These are phyloP conservation scores for Idaea straminata DNA, from an alignment of 2,888 invertebrate species.

Conservation along the genomic window DNA sequence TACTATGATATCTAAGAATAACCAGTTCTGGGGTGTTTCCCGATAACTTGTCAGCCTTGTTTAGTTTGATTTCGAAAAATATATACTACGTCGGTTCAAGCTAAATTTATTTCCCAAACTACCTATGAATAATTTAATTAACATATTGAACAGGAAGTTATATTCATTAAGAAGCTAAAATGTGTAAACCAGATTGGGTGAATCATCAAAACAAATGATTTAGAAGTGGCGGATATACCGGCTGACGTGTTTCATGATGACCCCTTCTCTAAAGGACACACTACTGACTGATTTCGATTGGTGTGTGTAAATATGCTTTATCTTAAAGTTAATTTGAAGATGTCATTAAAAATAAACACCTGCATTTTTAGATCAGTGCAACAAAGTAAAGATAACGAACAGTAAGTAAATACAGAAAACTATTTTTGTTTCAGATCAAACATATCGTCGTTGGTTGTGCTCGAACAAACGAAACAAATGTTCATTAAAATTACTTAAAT, in stretches of 20 bases:
- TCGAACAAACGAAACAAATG: conserved; percentile 45
- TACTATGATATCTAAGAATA: not conserved
- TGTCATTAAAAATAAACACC: not conserved
- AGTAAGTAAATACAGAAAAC: conserved; percentile 14
- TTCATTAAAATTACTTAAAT: conserved; percentile 18
- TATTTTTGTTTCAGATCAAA: conserved; percentile 62
- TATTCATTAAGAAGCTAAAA: not conserved
- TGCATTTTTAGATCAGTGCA: conserved; percentile 5
- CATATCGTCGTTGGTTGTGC: conserved; percentile 38
- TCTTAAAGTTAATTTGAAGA: not conserved
- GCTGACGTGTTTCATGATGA: conserved; percentile 33
- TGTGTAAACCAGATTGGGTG: conserved; percentile 16
- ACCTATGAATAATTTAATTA: not conserved
- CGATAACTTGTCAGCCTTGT: not conserved
- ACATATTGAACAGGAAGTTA: conserved; percentile 1
- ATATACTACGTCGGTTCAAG: not conserved
- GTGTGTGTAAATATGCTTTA: not conserved
- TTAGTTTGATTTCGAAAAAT: not conserved
- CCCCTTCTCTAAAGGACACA: conserved; percentile 12
- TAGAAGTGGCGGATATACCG: conserved; percentile 28
- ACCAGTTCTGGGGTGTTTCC: not conserved
- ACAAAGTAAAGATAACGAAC: conserved; percentile 1
- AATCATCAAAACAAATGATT: conserved; percentile 39
- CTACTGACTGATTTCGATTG: not conserved
- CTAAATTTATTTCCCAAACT: not conserved